Base-by-base conservation (phyloP, 2,113 vertebrate species). In the Ia io region DNA sequence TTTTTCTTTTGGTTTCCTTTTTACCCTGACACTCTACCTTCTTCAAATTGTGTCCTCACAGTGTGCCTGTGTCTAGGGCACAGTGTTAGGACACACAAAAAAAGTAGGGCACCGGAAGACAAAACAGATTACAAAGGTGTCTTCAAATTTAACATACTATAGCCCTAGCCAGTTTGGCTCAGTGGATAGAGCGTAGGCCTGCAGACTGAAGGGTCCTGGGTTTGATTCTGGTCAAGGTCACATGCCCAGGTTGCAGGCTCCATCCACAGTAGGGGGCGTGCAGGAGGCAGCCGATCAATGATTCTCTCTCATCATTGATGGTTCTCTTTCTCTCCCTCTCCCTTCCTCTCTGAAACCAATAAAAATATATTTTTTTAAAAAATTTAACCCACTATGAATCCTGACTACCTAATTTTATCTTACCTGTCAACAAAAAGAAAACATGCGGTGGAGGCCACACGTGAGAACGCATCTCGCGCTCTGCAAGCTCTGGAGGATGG, bases 381-480 rank as follows among this genome's bases (percentile, higher is more conserved):
- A 42, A 40, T 40, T 9, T 2, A 82, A 51, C 61, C 20, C 3
- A 49, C 30, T 9, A 0, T 5, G 40, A 49, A n/a, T 51, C 30
- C 16, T 17, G 35, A 32, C 25, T 71, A n/a, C 32, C 42, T 3
- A 0, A 17, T 28, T 47, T 3, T 18, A 25, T 35, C 53, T 78
- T 25, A 6, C 14, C 88, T 61, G 86, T 76, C 22, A 67, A 51
- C 20, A 16, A 28, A 53, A 71, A 35, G 18, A 11, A 65, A 42
- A 35, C 3, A 4, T 3, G 25, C 5, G 40, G 30, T 2, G 5
- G 23, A 32, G 32, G 7, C 23, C 4, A 0, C 23, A 0, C 2
- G 0, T 1, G 2, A 49, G 69, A 32, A 32, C 0, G 0, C 7
- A 7, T 16, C 51, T 35, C 2, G 0, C 0, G 0, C 13, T 59